Conservation (phyloP, 1,140 invertebrate species). For the Drosophila miranda region DNA sequence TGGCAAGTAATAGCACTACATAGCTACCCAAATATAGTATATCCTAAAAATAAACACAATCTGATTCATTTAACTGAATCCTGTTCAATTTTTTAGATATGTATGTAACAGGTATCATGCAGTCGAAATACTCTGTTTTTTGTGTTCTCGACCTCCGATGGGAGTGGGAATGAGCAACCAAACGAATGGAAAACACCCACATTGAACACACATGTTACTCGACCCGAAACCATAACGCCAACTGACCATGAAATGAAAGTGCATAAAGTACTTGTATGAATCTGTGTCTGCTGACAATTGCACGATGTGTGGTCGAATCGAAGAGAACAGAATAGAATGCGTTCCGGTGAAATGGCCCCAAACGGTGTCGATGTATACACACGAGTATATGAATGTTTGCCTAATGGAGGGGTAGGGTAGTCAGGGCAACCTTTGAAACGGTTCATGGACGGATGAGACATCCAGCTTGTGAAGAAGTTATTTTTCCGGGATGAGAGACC, state of each 20-base stretch:
- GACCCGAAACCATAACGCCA: conserved; percentile 65
- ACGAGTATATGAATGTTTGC: neutral
- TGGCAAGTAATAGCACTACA: no score
- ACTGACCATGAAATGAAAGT: conserved; percentile 79
- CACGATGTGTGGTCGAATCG: conserved; percentile 73
- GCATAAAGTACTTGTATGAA: conserved; percentile 72
- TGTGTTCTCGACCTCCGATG: neutral
- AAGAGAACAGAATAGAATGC: conserved; percentile 31
- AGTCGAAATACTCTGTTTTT: neutral
- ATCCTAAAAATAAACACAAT: no score
- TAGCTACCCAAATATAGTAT: no score
- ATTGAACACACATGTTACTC: conserved; percentile 65
- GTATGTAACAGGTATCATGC: no score
- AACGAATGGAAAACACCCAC: conserved; percentile 17
- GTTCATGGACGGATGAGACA: neutral
- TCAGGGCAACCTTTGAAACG: conserved; percentile 28
- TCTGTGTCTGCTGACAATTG: conserved; percentile 60
- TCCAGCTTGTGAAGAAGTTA: conserved; percentile 16
- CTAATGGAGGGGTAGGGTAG: conserved; percentile 4
- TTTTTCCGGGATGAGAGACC: neutral
- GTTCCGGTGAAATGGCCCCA: conserved; percentile 7
- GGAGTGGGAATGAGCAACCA: neutral
- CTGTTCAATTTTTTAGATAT: no score
- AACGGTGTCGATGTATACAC: neutral
- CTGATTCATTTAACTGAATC: no score